A percentile compares a stretch with the other conserved stretches of the same genome.
Conservation (phyloP, 2,797 vertebrate genomes). For the Antrozous pallidus region DNA sequence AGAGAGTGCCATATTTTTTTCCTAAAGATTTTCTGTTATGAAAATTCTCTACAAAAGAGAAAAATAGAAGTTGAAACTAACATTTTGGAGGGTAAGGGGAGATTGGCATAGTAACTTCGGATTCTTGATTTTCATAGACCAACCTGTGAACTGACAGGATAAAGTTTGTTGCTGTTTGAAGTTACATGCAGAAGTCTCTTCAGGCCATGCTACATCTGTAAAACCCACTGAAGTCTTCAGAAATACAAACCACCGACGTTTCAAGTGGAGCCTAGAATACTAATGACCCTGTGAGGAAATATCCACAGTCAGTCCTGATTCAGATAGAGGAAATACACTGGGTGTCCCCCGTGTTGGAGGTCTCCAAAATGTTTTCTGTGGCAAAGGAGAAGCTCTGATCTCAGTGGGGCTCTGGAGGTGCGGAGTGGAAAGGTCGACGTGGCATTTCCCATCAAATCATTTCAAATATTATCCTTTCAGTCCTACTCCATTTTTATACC, state of each 20-base stretch:
- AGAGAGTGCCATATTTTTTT: background rate
- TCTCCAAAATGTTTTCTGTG: background rate
- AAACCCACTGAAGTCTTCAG: background rate
- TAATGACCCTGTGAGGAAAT: background rate
- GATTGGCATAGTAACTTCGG: background rate
- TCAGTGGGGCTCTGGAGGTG: background rate
- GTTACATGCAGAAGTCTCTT: background rate
- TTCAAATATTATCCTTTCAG: background rate
- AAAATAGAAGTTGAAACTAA: background rate
- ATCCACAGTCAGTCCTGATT: background rate
- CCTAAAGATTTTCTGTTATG: background rate
- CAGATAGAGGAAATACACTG: background rate
- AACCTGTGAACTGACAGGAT: background rate
- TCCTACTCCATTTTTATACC: background rate
- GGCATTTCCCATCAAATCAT: background rate
- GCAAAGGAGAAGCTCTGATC: background rate
- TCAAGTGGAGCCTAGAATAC: background rate
- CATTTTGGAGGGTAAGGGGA: background rate
- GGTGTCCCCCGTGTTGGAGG: rapidly evolving
- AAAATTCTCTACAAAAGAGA: background rate
- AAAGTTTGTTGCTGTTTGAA: background rate
- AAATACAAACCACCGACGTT: background rate
- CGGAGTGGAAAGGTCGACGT: background rate
- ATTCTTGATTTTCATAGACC: background rate
- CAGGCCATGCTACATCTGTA: background rate